Evolutionary conservation across 1,140 invertebrate genomes (phyloP), one percentile per base, ranked within the genome.

Genomic region (Dendroctonus valens): DNA sequence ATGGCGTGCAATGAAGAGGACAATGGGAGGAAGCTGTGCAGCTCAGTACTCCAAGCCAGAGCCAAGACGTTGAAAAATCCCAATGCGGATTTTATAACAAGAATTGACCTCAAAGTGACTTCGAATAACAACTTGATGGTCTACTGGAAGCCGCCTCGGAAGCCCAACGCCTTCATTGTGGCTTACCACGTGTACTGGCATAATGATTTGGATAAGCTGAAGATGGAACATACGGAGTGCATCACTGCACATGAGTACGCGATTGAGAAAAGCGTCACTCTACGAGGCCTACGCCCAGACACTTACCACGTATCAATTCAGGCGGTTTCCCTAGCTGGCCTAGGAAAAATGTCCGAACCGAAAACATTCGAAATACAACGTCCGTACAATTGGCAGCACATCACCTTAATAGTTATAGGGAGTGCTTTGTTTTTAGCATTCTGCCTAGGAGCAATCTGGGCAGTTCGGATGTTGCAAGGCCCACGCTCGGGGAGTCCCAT

Each of bases 161-260:
- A 82, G 26, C 86, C 87, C 0, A 91, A 91, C 74, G 84, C 84
- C 0, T 70, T 85, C 0, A 84, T 89, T 44, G 76, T 89, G 3
- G 80, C 82, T 0, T 89, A 89, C 71, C 78, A 80, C 9, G 73
- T 90, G 59, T 84, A 86, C 41, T 26, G 26, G 26, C 39, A 68
- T 63, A 11, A 41, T 44, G 7, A 57, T 41, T 69, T 80, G 72
- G 52, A 79, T 79, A 5, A 79, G 64, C 64, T 70, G 46, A 53
- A 59, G 4, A 66, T 65, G 41, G 57, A 64, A 4, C 37, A 9
- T 9, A 60, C 14, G 6, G 50, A 58, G 15, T 73, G 72, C 52
- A 49, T 73, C 12, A 53, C 66, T 5, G 54, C 52, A 40, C 44
- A 66, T 15, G 11, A 59, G 48, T 59, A 54, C 14, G 9, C 41